phyloP scores from a whole-genome alignment of 2,888 invertebrate species.

The Pristionchus japonicus region DNA sequence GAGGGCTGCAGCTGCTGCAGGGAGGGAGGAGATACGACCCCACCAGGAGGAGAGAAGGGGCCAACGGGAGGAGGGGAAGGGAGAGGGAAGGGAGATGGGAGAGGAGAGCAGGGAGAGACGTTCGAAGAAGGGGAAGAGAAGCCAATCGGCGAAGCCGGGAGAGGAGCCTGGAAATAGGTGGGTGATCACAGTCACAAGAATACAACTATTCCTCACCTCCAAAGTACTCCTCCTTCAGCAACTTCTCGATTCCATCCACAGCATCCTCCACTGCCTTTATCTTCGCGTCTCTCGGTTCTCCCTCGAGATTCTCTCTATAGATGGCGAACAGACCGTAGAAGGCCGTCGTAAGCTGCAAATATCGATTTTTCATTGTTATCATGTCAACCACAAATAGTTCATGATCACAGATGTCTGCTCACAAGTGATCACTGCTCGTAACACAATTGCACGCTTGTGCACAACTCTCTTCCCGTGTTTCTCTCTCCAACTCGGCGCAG shows the following conservation, averaged over 20 bases:
- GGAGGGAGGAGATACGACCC: not conserved
- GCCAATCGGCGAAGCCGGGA: conserved; percentile 60
- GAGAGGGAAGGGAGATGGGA: not conserved
- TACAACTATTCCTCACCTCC: conserved; percentile 52
- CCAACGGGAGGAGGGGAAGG: conserved; percentile 41
- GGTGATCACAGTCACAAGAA: not conserved
- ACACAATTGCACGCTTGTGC: not conserved
- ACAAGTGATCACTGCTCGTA: no score
- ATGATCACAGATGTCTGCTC: not conserved
- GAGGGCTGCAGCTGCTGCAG: not conserved
- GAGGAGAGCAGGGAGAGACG: conserved; percentile 47
- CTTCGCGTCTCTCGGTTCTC: conserved; percentile 54
- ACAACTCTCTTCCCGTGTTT: not conserved
- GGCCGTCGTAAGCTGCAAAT: conserved; percentile 52
- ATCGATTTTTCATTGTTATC: not conserved
- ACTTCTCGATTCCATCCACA: conserved; percentile 57
- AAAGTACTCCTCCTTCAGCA: conserved; percentile 58
- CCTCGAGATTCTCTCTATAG: conserved; percentile 49
- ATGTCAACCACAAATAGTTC: not conserved
- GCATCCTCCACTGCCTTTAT: conserved; percentile 53
- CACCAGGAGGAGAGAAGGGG: conserved; percentile 30
- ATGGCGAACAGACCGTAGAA: conserved; percentile 53
- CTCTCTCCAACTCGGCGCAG: not conserved
- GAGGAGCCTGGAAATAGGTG: conserved; percentile 46
- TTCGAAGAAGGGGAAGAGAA: conserved; percentile 66